Evolutionary conservation across 2,888 invertebrate species (phyloP).

Genomic region (Drepanosiphum platanoidis): DNA sequence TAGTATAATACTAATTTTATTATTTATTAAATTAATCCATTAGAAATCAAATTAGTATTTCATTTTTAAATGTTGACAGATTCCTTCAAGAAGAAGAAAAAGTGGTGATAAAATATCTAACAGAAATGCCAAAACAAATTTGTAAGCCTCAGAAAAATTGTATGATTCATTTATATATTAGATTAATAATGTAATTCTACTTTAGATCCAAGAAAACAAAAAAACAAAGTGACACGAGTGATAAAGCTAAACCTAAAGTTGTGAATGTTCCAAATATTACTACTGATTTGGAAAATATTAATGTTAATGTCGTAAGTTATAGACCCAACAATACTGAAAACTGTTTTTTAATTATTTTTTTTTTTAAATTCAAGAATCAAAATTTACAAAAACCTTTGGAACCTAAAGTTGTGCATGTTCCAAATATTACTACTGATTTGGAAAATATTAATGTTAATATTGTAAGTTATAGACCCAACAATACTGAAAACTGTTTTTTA

Average conservation of each 20-base stretch:
- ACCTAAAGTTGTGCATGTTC: too few relatives aligned
- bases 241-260: constrained; percentile 32
- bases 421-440: too few relatives aligned
- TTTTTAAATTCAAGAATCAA: constrained; percentile 5
- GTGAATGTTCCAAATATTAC: constrained; percentile 48
- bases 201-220: constrained; percentile 22
- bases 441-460: too few relatives aligned
- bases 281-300: not conserved
- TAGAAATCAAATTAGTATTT: not conserved
- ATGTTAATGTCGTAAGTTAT: constrained; percentile 14
- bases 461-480: not conserved
- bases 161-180: not conserved
- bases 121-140: not conserved
- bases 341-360: not conserved
- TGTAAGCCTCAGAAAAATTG: not conserved
- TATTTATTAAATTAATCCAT: not conserved
- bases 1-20: constrained; percentile 5
- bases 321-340: too few relatives aligned
- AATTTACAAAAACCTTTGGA: too few relatives aligned
- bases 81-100: not conserved
- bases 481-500: not conserved
- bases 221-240: not conserved
- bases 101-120: not conserved
- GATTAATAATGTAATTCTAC: not conserved
- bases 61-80: constrained; percentile 4